Evolutionary conservation across 2,113 vertebrate genomes (phyloP).

Genomic region (Prunella himalayana): DNA sequence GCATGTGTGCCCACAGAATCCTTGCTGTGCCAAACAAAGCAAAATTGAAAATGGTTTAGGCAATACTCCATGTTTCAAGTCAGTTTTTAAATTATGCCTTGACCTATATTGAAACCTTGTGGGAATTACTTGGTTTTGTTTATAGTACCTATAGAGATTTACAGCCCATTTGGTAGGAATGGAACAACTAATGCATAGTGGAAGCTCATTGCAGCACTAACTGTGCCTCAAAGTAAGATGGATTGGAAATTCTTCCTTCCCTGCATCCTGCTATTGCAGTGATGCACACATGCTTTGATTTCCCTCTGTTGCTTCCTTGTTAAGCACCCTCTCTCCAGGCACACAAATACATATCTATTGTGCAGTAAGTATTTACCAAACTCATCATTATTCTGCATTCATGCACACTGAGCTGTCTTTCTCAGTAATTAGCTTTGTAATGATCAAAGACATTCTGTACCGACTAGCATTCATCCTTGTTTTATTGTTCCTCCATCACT

Average conservation of each 20-base stretch:
- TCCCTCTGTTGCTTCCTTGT: background rate
- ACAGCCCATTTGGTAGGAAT: background rate
- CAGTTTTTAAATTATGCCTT: background rate
- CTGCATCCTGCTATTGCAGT: background rate
- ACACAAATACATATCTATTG: background rate
- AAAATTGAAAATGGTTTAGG: background rate
- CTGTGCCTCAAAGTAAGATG: background rate
- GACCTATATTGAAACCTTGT: background rate
- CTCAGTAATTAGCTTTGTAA: constrained; percentile 34
- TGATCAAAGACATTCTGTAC: constrained; percentile 20
- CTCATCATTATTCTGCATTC: constrained; percentile 5
- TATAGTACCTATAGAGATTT: background rate
- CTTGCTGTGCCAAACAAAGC: background rate
- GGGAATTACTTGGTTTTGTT: background rate
- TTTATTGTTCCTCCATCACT: background rate
- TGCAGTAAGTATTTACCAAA: background rate
- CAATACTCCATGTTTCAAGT: background rate
- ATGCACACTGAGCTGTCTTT: background rate
- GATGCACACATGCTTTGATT: background rate
- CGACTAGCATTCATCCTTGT: background rate
- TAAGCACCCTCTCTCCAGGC: background rate
- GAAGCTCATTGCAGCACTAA: background rate
- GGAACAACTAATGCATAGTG: background rate
- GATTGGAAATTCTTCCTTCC: background rate
- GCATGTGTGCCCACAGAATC: background rate